Conservation (phyloP, 2,888 invertebrate species). For the Gymnosoma rotundatum region DNA sequence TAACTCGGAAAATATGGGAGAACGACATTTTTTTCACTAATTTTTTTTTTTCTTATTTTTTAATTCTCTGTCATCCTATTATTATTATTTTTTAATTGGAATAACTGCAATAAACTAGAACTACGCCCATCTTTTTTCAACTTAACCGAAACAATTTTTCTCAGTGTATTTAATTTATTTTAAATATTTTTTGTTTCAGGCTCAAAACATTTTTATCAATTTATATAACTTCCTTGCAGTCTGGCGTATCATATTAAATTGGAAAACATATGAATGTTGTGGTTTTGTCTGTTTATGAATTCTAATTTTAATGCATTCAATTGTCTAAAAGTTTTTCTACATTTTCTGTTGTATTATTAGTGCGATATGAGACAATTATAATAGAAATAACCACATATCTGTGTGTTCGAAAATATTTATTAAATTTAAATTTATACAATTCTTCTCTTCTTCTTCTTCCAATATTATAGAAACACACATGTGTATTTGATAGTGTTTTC, state of each 20-base stretch:
- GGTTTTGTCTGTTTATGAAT: constrained; percentile 55
- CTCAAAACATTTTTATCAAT: not conserved
- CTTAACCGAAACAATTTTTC: not conserved
- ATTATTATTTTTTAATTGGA: no score
- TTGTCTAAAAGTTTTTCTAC: not conserved
- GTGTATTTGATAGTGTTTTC: not conserved
- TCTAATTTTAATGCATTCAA: constrained; percentile 14
- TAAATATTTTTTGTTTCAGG: not conserved
- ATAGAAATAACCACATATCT: not conserved
- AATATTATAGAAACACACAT: not conserved
- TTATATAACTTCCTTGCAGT: not conserved
- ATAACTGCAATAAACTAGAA: no score
- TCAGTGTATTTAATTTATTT: not conserved
- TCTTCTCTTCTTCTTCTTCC: not conserved
- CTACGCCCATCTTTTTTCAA: no score
- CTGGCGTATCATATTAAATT: constrained; percentile 29
- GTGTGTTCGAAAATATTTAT: not conserved
- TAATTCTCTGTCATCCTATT: no score
- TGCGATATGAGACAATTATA: constrained; percentile 9
- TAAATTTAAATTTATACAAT: not conserved
- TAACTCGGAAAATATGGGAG: no score
- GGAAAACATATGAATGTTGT: constrained; percentile 37
- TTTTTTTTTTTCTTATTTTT: no score
- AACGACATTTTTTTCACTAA: no score
- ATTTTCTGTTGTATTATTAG: not conserved